Percentiles rank a stretch among this genome's conserved stretches.
phyloP scores from a whole-genome alignment of 2,797 vertebrate species.

The Antennarius maculatus region DNA sequence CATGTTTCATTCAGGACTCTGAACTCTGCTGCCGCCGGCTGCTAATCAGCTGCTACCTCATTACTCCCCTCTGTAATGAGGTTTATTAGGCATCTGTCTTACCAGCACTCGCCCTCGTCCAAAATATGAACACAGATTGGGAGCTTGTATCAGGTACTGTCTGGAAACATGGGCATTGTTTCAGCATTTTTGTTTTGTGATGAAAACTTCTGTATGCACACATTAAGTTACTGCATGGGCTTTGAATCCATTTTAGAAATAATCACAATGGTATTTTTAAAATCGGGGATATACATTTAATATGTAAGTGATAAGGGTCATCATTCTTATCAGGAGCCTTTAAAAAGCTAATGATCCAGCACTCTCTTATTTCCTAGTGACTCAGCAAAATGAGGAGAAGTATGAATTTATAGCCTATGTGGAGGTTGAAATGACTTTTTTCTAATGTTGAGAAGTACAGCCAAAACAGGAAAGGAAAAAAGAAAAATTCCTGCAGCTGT shows the following conservation, averaged over 20 bases:
- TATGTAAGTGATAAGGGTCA: too few species aligned
- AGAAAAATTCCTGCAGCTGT: too few species aligned
- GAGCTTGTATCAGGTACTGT: constrained; percentile 7
- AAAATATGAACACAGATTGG: constrained; percentile 8
- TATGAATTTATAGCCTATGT: constrained; percentile 7
- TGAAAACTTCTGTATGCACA: too few species aligned
- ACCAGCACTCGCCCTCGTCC: constrained; percentile 29
- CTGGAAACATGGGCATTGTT: not conserved
- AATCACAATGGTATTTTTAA: too few species aligned
- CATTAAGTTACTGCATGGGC: too few species aligned
- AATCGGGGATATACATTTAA: too few species aligned
- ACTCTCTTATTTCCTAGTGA: not conserved
- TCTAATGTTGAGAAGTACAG: too few species aligned
- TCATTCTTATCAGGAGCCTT: too few species aligned
- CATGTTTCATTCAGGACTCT: constrained; percentile 42
- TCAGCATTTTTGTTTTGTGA: too few species aligned
- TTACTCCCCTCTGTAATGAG: constrained; percentile 62
- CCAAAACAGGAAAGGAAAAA: too few species aligned
- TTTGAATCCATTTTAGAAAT: too few species aligned
- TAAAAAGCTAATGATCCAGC: too few species aligned
- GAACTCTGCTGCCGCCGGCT: constrained; percentile 47
- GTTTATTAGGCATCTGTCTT: constrained; percentile 55
- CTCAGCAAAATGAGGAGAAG: constrained; percentile 1
- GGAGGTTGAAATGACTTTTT: constrained; percentile 1
- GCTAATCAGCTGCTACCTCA: constrained; percentile 71